phyloP scores from a whole-genome alignment of 1,140 invertebrate genomes.

The Gonatopus flavifemur region DNA sequence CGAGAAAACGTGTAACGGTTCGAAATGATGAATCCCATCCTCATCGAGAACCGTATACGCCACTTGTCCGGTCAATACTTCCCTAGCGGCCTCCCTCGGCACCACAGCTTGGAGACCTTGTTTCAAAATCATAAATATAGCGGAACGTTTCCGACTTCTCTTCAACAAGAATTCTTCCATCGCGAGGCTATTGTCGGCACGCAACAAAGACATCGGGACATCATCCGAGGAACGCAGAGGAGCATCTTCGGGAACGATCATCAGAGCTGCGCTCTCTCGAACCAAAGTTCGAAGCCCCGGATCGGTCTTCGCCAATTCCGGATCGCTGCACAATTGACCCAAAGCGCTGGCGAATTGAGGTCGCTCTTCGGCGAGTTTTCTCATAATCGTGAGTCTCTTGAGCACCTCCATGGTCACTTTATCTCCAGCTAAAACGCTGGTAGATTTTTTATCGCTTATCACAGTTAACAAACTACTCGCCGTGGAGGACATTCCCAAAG shows the following conservation, averaged over 20 bases:
- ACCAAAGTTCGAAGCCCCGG: conserved; percentile 69
- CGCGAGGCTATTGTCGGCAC: conserved; percentile 69
- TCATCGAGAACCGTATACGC: conserved; percentile 78
- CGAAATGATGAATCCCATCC: conserved; percentile 74
- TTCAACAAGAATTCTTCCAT: conserved; percentile 75
- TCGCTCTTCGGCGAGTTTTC: conserved; percentile 69
- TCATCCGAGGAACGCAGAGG: conserved; percentile 67
- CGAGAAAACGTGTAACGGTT: conserved; percentile 73
- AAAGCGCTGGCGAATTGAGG: conserved; percentile 65
- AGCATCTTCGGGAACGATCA: conserved; percentile 67
- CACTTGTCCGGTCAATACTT: conserved; percentile 73
- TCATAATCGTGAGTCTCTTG: conserved; percentile 71
- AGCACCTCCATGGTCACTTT: conserved; percentile 67
- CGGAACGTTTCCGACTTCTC: conserved; percentile 59
- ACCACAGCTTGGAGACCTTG: conserved; percentile 76
- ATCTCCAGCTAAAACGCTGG: conserved; percentile 63
- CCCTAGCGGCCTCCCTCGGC: conserved; percentile 71
- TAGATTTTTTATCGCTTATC: conserved; percentile 64
- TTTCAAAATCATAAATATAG: conserved; percentile 73
- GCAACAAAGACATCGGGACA: conserved; percentile 66
- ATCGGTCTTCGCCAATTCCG: conserved; percentile 67
- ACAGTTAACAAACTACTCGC: conserved; percentile 63
- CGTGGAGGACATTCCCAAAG: conserved; percentile 68
- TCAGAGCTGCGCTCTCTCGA: conserved; percentile 69
- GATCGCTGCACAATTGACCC: conserved; percentile 64